Conservation (phyloP, 2,888 invertebrate species). For the Mimachlamys varia region DNA sequence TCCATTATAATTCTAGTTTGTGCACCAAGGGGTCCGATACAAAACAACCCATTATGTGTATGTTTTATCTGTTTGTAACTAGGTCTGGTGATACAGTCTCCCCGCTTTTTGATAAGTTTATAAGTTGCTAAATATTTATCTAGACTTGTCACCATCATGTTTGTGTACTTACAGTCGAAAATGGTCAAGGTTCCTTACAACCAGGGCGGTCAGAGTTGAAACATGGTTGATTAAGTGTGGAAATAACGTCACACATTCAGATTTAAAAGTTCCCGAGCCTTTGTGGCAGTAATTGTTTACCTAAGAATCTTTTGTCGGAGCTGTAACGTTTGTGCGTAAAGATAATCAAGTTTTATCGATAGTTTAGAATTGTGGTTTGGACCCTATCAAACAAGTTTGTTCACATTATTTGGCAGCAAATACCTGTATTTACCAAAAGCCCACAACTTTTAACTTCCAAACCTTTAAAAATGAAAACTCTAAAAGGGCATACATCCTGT, state of each 20-base stretch:
- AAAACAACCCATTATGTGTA: background rate
- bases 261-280: constrained; percentile 10
- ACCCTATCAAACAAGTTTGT: background rate
- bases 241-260: constrained; percentile 8
- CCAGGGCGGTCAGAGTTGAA: background rate
- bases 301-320: background rate
- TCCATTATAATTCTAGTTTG: too few species aligned
- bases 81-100: background rate
- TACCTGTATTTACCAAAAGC: background rate
- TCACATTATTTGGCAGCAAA: constrained; percentile 11
- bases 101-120: background rate
- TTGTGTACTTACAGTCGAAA: background rate
- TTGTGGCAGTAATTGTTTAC: background rate
- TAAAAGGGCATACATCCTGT: background rate
- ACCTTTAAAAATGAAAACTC: background rate
- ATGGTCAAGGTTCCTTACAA: background rate
- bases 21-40: background rate
- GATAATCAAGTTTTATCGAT: background rate
- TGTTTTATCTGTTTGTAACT: background rate
- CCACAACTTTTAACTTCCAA: background rate
- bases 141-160: background rate
- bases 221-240: background rate
- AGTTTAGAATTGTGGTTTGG: background rate
- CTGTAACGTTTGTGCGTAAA: background rate
- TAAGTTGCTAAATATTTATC: constrained; percentile 2